Base-by-base conservation (phyloP, 1,140 invertebrate genomes). In the Lepidotrigona ventralis region DNA sequence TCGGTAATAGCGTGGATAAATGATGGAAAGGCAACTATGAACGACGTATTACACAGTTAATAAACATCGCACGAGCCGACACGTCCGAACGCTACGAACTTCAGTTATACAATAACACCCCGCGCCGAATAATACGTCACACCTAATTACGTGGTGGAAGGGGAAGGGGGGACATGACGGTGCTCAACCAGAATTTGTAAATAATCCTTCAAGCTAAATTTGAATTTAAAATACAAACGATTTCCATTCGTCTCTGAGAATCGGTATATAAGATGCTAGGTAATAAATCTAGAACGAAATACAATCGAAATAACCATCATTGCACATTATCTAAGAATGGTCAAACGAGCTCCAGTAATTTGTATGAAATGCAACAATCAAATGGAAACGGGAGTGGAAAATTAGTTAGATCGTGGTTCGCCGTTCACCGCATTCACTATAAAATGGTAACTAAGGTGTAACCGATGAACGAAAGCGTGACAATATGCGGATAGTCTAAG, bases 401-500 rank as follows among this genome's bases (percentile, higher is more conserved):
- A 76, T 81, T 51, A 68, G 79, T 76, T 76, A 33, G 29, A 81
- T 56, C 75, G 80, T 72, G 80, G 80, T 81, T 69, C 51, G 72
- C 60, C 80, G 72, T 76, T 81, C 80, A 81, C 80, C 71, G 63
- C 19, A 46, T 21, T 14, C 14, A 21, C 39, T 58, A 0, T 46
- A 68, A 46, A 26, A 17, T 64, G 63, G 72, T 19, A 54, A 64
- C 54, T 39, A 54, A 68, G 46, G 51, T 81, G 63, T 69, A 81
- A 14, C n/a, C 80, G 72, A 68, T 54, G 72, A 68, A 75, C 79
- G 79, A 81, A 76, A 76, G 80, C 80, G 80, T 81, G 80, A 81
- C 80, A 81, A 81, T 69, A 76, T 81, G 51, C 80, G 46, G 53
- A 58, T 53, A 56, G 53, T n/a, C 46, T 29, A 46, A 68, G 72